Percentiles rank a stretch among this genome's conserved stretches.
phyloP scores from a whole-genome alignment of 1,140 invertebrate species.

The Drosophila punjabiensis region DNA sequence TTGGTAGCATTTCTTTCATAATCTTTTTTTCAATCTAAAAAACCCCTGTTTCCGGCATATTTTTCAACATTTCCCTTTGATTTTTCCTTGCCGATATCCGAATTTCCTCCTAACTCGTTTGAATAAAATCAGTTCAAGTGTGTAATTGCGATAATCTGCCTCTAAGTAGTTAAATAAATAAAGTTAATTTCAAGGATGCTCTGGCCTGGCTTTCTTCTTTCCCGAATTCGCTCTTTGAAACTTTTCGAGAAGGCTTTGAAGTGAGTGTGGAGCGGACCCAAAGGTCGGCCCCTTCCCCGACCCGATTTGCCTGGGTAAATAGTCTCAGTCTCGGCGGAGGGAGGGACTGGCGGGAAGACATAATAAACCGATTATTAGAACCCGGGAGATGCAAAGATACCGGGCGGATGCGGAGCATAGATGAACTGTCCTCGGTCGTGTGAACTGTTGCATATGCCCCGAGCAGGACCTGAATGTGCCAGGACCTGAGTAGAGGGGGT shows the following conservation, averaged over 20 bases:
- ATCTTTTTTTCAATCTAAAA: neutral
- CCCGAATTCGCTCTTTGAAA: constrained; percentile 36
- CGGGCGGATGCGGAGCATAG: constrained; percentile 27
- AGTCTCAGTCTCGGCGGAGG: neutral
- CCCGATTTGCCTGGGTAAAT: constrained; percentile 29
- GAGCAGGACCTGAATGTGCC: constrained; percentile 35
- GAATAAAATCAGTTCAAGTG: constrained; percentile 81
- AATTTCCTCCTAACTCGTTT: constrained; percentile 34
- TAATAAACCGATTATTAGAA: constrained; percentile 83
- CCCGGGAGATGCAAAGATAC: constrained; percentile 63
- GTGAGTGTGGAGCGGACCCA: constrained; percentile 39
- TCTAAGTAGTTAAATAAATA: constrained; percentile 85
- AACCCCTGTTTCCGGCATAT: neutral
- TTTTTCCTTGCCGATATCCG: neutral
- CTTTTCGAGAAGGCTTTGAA: constrained; percentile 62
- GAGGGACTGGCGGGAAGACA: constrained; percentile 41
- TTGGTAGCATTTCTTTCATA: neutral
- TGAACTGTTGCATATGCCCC: constrained; percentile 78
- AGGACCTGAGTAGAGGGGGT: constrained; percentile 1
- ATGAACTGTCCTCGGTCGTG: constrained; percentile 56
- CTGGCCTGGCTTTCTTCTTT: constrained; percentile 57
- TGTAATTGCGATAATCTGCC: constrained; percentile 85
- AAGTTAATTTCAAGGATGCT: constrained; percentile 82
- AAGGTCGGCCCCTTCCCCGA: constrained; percentile 8
- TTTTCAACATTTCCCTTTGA: neutral